Evolutionary conservation across 2,797 vertebrate genomes (phyloP), one percentile per base, ranked within the genome.

Genomic region (Triplophysa bombifrons): DNA sequence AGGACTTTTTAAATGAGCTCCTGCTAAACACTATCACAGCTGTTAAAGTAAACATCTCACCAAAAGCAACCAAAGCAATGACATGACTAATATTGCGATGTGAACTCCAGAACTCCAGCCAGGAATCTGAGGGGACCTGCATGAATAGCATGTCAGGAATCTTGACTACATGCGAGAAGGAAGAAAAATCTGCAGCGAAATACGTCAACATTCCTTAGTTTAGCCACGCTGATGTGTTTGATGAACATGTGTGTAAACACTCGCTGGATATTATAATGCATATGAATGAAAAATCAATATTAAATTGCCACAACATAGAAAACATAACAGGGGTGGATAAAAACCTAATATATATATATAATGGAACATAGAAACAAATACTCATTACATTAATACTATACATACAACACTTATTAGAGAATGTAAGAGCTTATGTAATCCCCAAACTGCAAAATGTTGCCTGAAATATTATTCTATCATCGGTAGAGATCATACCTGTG

Each of bases 131-230:
- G 27, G 41, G 3, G 5, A 46, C 22, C 2, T 14, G 44, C 74
- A 44, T 4, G 3, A 66, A 75, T 0, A 56, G 51, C 38, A 56
- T 69, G 53, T 22, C 27, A 70, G 48, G 66, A 50, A 70, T 70
- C 25, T 17, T n/a, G 44, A 78, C 20, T 60, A 61, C 1, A 30
- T 34, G 17, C 1, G 0, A 60, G 74, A 20, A 78, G 56, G 55
- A 51, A 41, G 56, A 61, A 61, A 56, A 6, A 20, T 4, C 20
- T 10, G 50, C n/a, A 65, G 51, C 53, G 55, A 75, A 27, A 34
- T 12, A n/a, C 16, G 27, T 22, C 19, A 48, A n/a, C 64, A 17
- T 60, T 76, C 74, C 65, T 60, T 27, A 20, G 20, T 38, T 20
- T 14, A 22, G 25, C 25, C 25, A 16, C 5, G 64, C n/a, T 30